Percentiles rank a stretch among this genome's conserved stretches.
phyloP scores from a whole-genome alignment of 2,797 vertebrate genomes.

The Alca torda region DNA sequence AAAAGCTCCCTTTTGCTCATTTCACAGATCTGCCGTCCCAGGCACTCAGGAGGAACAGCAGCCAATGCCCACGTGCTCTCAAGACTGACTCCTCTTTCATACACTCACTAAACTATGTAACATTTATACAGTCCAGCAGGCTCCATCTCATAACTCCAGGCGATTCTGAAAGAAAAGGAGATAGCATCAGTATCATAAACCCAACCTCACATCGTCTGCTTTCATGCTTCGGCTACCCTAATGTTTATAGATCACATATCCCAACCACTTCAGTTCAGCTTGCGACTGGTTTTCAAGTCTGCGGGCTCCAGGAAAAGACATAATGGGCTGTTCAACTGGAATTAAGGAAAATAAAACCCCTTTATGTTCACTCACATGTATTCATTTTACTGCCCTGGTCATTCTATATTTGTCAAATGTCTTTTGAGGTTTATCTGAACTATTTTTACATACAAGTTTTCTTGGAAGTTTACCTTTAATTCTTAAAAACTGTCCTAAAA shows the following conservation, averaged over 20 bases:
- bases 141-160: constrained; percentile 40
- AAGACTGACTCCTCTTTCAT: constrained; percentile 29
- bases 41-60: not conserved
- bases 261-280: constrained; percentile 38
- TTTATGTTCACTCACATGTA: constrained; percentile 40
- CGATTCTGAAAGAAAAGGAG: constrained; percentile 34
- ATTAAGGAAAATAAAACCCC: constrained; percentile 34
- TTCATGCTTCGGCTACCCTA: constrained; percentile 41
- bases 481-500: not conserved
- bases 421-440: constrained; percentile 34
- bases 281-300: constrained; percentile 5
- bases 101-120: constrained; percentile 49
- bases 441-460: constrained; percentile 12
- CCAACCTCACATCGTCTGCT: constrained; percentile 41
- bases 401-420: constrained; percentile 9
- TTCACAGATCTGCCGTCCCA: not conserved
- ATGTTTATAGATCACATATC: constrained; percentile 42
- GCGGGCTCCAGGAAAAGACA: constrained; percentile 26
- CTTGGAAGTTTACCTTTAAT: constrained; percentile 13
- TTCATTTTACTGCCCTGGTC: constrained; percentile 25
- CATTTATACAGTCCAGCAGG: constrained; percentile 44
- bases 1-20: not conserved
- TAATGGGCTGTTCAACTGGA: constrained; percentile 39
- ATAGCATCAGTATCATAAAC: constrained; percentile 38
- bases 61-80: not conserved